Evolutionary conservation across 1,140 invertebrate genomes (phyloP).

Genomic region (Microvelia longipes): DNA sequence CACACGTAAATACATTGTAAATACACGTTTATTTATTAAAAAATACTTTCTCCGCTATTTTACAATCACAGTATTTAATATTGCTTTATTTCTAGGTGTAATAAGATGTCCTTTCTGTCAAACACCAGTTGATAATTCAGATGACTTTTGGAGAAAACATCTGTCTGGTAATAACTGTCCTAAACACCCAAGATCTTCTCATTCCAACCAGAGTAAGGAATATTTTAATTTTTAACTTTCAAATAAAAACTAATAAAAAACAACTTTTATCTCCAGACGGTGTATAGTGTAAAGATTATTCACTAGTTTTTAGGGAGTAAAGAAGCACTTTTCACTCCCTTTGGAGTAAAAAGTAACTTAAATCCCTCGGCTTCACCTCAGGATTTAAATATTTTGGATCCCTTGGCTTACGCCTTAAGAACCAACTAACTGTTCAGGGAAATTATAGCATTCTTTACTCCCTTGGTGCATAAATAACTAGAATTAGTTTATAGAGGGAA

Average conservation of each 20-base stretch:
- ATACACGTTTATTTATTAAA: too few species aligned
- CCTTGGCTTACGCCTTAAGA: too few species aligned
- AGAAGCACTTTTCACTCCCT: not conserved
- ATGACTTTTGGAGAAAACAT: conserved; percentile 48
- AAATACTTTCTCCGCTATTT: too few species aligned
- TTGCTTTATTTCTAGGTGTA: conserved; percentile 10
- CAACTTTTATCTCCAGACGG: not conserved
- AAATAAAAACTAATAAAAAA: not conserved
- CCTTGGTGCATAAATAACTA: too few species aligned
- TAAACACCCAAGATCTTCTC: conserved; percentile 35
- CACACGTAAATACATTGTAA: too few species aligned
- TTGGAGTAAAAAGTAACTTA: not conserved
- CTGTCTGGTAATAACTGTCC: conserved; percentile 38
- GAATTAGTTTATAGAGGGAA: too few species aligned
- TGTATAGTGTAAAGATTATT: too few species aligned
- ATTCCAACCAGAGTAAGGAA: not conserved
- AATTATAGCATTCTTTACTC: too few species aligned
- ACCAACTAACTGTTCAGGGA: too few species aligned
- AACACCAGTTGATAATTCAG: conserved; percentile 40
- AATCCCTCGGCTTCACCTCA: not conserved
- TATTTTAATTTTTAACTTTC: not conserved
- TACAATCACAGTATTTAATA: too few species aligned
- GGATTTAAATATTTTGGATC: not conserved
- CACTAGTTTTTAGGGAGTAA: not conserved
- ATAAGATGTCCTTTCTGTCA: conserved; percentile 57